Percentiles rank a stretch among this genome's conserved stretches.
Evolutionary conservation across 2,113 vertebrate species (phyloP).

Genomic region (Clinocottus analis): DNA sequence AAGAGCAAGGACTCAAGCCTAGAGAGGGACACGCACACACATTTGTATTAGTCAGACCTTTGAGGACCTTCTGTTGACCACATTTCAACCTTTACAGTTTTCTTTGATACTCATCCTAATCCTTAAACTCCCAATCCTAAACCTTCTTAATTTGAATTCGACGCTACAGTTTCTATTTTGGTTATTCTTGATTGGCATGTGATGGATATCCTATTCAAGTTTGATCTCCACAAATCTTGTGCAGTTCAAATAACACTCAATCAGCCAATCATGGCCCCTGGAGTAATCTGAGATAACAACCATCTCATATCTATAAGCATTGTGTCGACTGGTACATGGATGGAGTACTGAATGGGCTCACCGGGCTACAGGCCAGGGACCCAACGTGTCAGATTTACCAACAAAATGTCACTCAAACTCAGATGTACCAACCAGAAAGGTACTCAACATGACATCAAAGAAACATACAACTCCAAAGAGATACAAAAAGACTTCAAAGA

Average conservation of each 20-base stretch:
- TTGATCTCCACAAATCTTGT: neutral
- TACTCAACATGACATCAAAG: neutral
- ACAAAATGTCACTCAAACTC: too few species aligned
- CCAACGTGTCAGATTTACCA: too few species aligned
- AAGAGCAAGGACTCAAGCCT: conserved; percentile 85
- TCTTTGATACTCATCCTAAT: neutral
- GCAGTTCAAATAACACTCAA: neutral
- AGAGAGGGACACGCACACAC: conserved; percentile 21
- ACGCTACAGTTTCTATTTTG: neutral
- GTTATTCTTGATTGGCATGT: neutral
- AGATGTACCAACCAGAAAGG: neutral
- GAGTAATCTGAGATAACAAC: neutral
- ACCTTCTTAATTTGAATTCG: neutral
- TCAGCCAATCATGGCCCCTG: neutral
- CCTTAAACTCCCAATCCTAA: neutral
- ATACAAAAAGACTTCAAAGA: neutral
- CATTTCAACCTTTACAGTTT: neutral
- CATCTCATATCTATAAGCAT: neutral
- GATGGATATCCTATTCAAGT: neutral
- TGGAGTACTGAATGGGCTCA: too few species aligned
- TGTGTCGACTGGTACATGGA: neutral
- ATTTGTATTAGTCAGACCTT: conserved; percentile 1
- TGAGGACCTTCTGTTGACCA: neutral
- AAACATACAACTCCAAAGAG: neutral
- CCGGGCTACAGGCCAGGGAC: too few species aligned